Evolutionary conservation across 2,888 invertebrate genomes (phyloP).

Genomic region (Noctua pronuba): DNA sequence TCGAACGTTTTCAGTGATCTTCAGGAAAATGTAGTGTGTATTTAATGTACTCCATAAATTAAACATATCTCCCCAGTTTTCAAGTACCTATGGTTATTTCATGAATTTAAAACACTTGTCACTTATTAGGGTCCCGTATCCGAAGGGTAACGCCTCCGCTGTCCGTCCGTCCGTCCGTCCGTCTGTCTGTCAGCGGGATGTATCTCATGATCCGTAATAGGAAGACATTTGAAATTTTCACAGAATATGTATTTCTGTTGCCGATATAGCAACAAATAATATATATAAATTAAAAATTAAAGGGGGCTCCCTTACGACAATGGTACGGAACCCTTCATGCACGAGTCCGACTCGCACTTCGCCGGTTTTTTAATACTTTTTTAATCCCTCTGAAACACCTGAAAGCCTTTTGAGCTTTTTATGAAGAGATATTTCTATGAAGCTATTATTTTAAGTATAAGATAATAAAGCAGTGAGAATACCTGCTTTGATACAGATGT

Average conservation of each 20-base stretch:
- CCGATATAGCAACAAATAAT: too few relatives aligned
- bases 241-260: too few relatives aligned
- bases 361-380: background rate
- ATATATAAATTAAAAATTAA: too few relatives aligned
- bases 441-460: background rate
- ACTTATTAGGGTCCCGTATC: background rate
- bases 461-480: background rate
- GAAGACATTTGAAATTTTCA: too few relatives aligned
- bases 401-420: background rate
- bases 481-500: background rate
- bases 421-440: background rate
- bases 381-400: background rate
- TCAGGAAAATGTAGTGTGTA: constrained; percentile 24
- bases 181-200: too few relatives aligned
- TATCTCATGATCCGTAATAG: too few relatives aligned
- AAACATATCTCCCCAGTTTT: constrained; percentile 7
- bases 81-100: background rate
- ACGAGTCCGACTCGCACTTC: too few relatives aligned
- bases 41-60: constrained; percentile 25
- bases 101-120: background rate
- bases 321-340: too few relatives aligned
- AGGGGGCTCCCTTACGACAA: too few relatives aligned
- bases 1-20: constrained; percentile 43
- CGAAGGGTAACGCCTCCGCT: too few relatives aligned
- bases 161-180: too few relatives aligned